A percentile compares a stretch with the other conserved stretches of the same genome.
Conservation (phyloP, 2,888 invertebrate genomes). For the Gastrophysa polygoni region DNA sequence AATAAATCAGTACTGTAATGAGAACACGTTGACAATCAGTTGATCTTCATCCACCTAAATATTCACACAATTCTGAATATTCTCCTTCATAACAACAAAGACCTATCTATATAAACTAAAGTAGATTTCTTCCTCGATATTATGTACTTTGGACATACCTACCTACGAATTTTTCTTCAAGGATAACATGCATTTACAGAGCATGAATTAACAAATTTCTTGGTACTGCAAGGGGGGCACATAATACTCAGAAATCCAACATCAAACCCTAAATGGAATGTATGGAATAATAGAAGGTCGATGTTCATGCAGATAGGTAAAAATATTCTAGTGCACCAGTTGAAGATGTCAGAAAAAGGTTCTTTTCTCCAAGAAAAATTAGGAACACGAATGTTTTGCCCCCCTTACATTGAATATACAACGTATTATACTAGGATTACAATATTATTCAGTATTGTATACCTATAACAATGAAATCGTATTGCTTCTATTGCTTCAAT, state of each 20-base stretch:
- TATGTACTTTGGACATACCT: slow-evolving; percentile 57
- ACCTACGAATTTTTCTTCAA: slow-evolving; percentile 52
- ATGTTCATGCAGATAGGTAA: not conserved
- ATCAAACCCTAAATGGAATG: not conserved
- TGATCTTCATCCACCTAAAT: slow-evolving; percentile 33
- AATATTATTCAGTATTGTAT: slow-evolving; percentile 45
- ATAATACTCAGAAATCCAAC: not conserved
- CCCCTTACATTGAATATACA: slow-evolving; percentile 43
- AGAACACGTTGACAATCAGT: slow-evolving; percentile 33
- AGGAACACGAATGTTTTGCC: slow-evolving; percentile 38
- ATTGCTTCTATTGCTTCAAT: slow-evolving; percentile 56
- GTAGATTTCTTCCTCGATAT: slow-evolving; percentile 38
- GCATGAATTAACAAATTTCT: slow-evolving; percentile 52
- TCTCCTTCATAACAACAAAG: slow-evolving; percentile 35
- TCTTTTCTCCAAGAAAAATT: not conserved
- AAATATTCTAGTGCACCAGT: not conserved
- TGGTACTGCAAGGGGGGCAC: slow-evolving; percentile 7
- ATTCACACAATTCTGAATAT: slow-evolving; percentile 36
- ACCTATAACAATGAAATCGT: slow-evolving; percentile 48
- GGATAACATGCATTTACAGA: slow-evolving; percentile 57
- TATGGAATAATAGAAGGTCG: not conserved
- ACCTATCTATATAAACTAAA: slow-evolving; percentile 40
- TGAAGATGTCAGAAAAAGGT: not conserved
- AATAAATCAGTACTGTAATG: slow-evolving; percentile 40
- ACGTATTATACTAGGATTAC: slow-evolving; percentile 49